These are phyloP conservation scores for Yponomeuta plumbellus DNA, from an alignment of 2,888 invertebrate species.

Conservation along the genomic window DNA sequence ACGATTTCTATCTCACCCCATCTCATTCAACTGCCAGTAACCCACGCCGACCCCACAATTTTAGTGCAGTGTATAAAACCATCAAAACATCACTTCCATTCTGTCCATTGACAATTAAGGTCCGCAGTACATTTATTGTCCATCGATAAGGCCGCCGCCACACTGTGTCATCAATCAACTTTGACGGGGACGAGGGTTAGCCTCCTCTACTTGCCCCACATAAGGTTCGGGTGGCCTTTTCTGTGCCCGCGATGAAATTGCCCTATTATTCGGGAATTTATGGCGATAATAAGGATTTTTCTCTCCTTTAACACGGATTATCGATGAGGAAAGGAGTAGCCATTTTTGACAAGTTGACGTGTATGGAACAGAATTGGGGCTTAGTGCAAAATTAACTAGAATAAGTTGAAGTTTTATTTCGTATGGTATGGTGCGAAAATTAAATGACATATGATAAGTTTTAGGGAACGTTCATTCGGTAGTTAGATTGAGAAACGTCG, in stretches of 20 bases:
- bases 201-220: conserved; percentile 8
- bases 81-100: conserved; percentile 3
- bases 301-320: neutral
- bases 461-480: too few species aligned
- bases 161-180: conserved; percentile 14
- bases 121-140: conserved; percentile 9
- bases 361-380: neutral
- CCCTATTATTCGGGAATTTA: conserved; percentile 46
- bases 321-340: neutral
- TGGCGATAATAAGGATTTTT: conserved; percentile 21
- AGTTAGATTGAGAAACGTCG: too few species aligned
- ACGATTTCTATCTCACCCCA: neutral
- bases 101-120: conserved; percentile 10
- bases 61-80: neutral
- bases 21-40: neutral
- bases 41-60: neutral
- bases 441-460: too few species aligned
- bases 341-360: neutral
- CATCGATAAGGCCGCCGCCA: conserved; percentile 9
- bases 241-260: conserved; percentile 48
- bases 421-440: too few species aligned
- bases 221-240: conserved; percentile 38
- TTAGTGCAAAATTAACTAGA: too few species aligned
- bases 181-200: conserved; percentile 15
- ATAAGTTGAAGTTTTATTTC: too few species aligned